A percentile compares a stretch with the other conserved stretches of the same genome.
Evolutionary conservation across 2,888 invertebrate species (phyloP).

Genomic region (Leptopterna dolabrata): DNA sequence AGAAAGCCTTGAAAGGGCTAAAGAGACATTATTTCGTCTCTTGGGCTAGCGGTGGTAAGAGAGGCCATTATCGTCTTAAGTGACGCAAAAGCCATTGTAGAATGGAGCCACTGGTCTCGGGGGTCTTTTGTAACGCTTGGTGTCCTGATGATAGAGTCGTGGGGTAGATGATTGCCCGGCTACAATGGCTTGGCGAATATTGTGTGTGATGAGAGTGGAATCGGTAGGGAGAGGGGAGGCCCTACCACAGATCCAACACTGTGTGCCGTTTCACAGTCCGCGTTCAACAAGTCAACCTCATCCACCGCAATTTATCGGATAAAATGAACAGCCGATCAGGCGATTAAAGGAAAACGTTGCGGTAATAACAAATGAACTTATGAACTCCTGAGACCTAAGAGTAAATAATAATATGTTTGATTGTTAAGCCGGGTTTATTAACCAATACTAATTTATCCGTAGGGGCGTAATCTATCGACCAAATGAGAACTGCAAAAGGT

Average conservation of each 20-base stretch:
- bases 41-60: background rate
- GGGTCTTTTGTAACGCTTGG: background rate
- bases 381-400: too few species aligned
- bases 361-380: background rate
- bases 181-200: background rate
- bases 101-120: background rate
- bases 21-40: background rate
- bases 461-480: too few species aligned
- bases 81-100: background rate
- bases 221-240: background rate
- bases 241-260: background rate
- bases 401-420: too few species aligned
- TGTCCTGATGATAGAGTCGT: background rate
- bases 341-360: too few species aligned
- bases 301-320: background rate
- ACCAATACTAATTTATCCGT: too few species aligned
- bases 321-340: too few species aligned
- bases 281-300: background rate
- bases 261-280: background rate
- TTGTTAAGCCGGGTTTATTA: too few species aligned
- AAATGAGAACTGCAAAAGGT: too few species aligned
- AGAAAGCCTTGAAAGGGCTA: background rate
- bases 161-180: background rate
- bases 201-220: background rate
- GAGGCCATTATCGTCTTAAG: background rate